Base-by-base conservation (phyloP, 2,888 invertebrate species). In the Lochmaea crataegi region DNA sequence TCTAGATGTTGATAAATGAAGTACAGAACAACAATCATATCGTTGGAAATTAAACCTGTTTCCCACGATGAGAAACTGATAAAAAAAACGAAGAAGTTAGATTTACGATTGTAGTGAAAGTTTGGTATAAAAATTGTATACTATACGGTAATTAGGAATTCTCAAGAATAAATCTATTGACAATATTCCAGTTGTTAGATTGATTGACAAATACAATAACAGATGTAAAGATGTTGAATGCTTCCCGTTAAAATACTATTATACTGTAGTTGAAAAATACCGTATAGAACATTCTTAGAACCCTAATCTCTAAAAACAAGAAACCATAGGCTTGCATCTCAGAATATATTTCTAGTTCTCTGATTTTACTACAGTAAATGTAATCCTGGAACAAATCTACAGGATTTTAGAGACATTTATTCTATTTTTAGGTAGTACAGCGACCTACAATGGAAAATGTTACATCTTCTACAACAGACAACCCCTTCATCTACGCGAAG, bases 371-470 rank as follows among this genome's bases (percentile, higher is more conserved):
- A 26, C 22, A 2, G 22, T 0, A 26, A 26, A 26, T 26, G 4
- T 4, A 26, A 26, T 26, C 2, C 26, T 26, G 5, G 5, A 26
- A 2, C 26, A 26, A 26, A 5, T 26, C 26, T 26, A 48, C 12
- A 12, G 22, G 22, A 22, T 22, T 26, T 4, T 26, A 26, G 26
- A 53, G 1, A 16, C 6, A 7, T 53, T 53, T 7, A 41, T 32
- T 56, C 22, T 26, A 2, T 14, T 72, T 72, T 14, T 48, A 76
- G 76, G 97, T 26, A 95, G 95, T 72, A 93, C 96, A 0, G 96
- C 96, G 0, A 96, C 96, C 0, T 97, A 97, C 88, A 96, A 97
- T 82, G 96, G 97, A 75, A 97, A 96, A 88, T 97, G 97, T 84
- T 97, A 97, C 87, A 95, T 96, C 75, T 97, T 97, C 89, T 96